Percentiles rank a stretch among this genome's conserved stretches.
Evolutionary conservation across 2,113 vertebrate species (phyloP).

Genomic region (Petroica traversi): DNA sequence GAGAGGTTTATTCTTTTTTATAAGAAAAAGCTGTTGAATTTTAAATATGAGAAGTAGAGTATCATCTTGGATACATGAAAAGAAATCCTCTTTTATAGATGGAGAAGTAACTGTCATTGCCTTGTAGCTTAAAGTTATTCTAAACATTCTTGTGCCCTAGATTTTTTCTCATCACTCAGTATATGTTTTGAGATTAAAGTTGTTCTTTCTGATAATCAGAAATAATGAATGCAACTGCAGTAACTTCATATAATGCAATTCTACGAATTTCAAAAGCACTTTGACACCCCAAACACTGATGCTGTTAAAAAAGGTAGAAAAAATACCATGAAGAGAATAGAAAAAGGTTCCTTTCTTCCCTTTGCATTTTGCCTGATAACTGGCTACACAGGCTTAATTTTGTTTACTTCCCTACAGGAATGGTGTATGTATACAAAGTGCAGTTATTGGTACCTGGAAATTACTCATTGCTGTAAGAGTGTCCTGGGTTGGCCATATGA

Average conservation of each 20-base stretch:
- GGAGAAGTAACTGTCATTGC: constrained; percentile 32
- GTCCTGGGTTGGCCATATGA: no score
- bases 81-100: not conserved
- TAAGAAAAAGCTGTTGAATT: constrained; percentile 8
- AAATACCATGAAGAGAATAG: not conserved
- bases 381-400: not conserved
- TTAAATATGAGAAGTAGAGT: constrained; percentile 8
- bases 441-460: not conserved
- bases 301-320: not conserved
- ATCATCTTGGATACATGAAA: constrained; percentile 14
- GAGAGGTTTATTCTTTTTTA: not conserved
- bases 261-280: not conserved
- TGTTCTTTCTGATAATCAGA: constrained; percentile 2
- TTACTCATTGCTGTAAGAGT: rapidly evolving
- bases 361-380: not conserved
- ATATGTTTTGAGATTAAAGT: not conserved
- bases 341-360: not conserved
- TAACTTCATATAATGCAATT: not conserved
- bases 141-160: constrained; percentile 43
- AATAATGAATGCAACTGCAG: constrained; percentile 10
- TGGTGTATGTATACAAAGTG: not conserved
- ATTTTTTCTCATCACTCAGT: not conserved
- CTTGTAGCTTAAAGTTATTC: not conserved
- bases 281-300: not conserved
- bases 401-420: not conserved